Evolutionary conservation across 2,113 vertebrate species (phyloP).

Genomic region (Aspiorhynchus laticeps): DNA sequence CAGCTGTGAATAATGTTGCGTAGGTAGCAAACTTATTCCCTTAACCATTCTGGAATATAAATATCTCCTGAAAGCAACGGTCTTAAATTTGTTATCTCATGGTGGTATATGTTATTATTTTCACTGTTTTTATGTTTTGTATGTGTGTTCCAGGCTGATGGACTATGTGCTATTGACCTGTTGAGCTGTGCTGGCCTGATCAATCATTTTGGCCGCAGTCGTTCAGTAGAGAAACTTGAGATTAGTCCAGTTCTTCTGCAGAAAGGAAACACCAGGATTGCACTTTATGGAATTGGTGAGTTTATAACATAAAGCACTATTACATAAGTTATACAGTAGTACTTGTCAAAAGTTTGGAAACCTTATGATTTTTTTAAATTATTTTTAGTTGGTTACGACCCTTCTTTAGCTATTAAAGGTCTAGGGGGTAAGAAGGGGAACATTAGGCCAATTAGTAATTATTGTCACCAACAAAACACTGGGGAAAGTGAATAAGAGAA

Average conservation of each 20-base stretch:
- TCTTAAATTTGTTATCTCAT: neutral
- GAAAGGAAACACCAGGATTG: slow-evolving; percentile 90
- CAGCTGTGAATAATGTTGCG: too few species aligned
- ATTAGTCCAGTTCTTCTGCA: slow-evolving; percentile 92
- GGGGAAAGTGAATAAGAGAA: too few species aligned
- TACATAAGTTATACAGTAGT: neutral
- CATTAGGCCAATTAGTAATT: too few species aligned
- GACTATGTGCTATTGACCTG: slow-evolving; percentile 92
- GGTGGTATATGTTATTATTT: neutral
- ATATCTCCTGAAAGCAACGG: too few species aligned
- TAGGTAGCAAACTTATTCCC: too few species aligned
- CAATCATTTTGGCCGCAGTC: slow-evolving; percentile 93
- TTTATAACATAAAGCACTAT: neutral
- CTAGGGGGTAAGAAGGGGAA: too few species aligned
- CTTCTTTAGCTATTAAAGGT: too few species aligned
- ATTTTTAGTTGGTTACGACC: too few species aligned
- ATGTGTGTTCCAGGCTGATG: slow-evolving; percentile 79
- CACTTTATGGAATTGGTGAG: slow-evolving; percentile 94
- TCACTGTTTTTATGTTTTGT: neutral
- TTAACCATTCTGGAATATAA: too few species aligned
- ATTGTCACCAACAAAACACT: too few species aligned
- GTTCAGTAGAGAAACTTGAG: slow-evolving; percentile 91
- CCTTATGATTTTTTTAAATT: neutral
- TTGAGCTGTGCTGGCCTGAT: slow-evolving; percentile 91
- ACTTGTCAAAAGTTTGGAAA: neutral